These are phyloP conservation scores for Drosophila sturtevanti DNA, from an alignment of 1,140 invertebrate genomes.

Conservation along the genomic window DNA sequence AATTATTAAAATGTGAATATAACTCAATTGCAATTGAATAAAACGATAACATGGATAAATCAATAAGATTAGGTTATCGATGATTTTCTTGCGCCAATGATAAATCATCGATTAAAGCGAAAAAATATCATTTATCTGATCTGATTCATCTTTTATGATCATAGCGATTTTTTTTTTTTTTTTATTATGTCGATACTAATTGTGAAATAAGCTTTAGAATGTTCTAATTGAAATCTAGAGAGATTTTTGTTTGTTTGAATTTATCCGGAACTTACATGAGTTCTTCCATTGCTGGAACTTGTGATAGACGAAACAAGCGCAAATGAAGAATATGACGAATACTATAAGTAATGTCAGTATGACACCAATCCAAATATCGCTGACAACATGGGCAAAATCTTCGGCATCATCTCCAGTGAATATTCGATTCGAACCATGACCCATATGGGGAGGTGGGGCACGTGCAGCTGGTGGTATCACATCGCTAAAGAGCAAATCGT, in stretches of 20 bases:
- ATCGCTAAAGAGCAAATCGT: slow-evolving; percentile 59
- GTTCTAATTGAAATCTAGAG: neutral
- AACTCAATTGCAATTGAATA: no score
- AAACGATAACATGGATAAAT: no score
- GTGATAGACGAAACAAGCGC: slow-evolving; percentile 86
- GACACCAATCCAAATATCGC: slow-evolving; percentile 86
- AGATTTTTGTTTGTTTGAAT: neutral
- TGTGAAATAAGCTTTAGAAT: no score
- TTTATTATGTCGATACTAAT: no score
- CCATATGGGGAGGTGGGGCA: slow-evolving; percentile 53
- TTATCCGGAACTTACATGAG: slow-evolving; percentile 84
- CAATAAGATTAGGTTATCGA: no score
- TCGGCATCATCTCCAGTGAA: slow-evolving; percentile 70
- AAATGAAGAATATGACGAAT: slow-evolving; percentile 86
- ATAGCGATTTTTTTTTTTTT: no score
- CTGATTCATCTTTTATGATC: no score
- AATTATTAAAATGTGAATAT: no score
- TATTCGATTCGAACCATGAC: slow-evolving; percentile 54
- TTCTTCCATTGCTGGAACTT: slow-evolving; percentile 87
- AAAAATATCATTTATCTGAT: no score
- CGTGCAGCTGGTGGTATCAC: slow-evolving; percentile 58
- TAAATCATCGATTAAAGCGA: no score
- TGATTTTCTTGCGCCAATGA: no score
- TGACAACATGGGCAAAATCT: slow-evolving; percentile 78
- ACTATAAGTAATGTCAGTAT: slow-evolving; percentile 85